Evolutionary conservation across 1,140 invertebrate species (phyloP), one percentile per base, ranked within the genome.

Genomic region (Tetranychus urticae): DNA sequence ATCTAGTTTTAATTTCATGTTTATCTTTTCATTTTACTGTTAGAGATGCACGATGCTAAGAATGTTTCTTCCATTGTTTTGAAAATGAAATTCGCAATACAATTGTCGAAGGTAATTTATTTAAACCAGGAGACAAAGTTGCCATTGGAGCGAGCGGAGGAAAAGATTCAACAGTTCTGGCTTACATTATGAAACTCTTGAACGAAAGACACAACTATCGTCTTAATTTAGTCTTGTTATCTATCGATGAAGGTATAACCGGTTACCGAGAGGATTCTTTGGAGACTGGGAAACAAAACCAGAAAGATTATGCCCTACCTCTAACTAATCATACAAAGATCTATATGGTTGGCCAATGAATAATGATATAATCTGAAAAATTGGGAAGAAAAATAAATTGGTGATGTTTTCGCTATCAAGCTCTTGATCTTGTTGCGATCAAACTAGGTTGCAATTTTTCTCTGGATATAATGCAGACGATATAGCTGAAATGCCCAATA

Each of bases 311-410:
- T 77, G 78, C 81, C 64, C 82, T 99, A 73, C 86, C 90, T 46
- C 74, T 99, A 37, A 94, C 88, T 77, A 92, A 98, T 97, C 92
- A 0, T 99, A 99, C 71, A 83, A 97, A 78, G 90, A 98, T 66
- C 75, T 99, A 0, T 99, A 98, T 79, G 94, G 93, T 0, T 99
- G 94, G 94, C 97, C 92, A 31, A 99, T 99, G 96, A 96, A 99
- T 23, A 23, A 23, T 78, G 84, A 85, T 68, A 97, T 98, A 72
- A 94, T 98, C 3, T 79, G 83, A 68, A 77, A 86, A 74, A 89
- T 97, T 66, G 96, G 96, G 0, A 79, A 82, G 56, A 96, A 92
- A 72, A 99, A 96, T 74, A 99, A 47, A 97, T 97, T 73, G 97
- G 93, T 79, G 92, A 92, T 42, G 92, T 97, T 23, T 97, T 71